Evolutionary conservation across 2,888 invertebrate genomes (phyloP), one percentile per base, ranked within the genome.

Genomic region (Gymnoscelis rufifasciata): DNA sequence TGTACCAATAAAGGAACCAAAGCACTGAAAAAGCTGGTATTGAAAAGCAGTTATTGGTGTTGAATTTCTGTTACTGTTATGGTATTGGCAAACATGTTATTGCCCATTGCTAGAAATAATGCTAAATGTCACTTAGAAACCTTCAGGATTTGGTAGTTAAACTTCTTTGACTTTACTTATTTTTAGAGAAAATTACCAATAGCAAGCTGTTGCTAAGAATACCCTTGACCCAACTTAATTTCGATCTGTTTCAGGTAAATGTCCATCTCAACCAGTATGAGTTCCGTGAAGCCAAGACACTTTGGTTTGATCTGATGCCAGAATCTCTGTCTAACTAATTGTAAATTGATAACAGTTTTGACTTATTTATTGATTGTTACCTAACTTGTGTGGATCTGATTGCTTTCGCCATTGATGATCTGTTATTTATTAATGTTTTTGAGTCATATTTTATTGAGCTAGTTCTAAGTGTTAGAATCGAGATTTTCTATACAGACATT

Each of bases 231-330:
- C n/a, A n/a, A 19, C 19, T 3, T 19, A 19, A 19, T 31, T n/a
- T 31, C 8, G 1, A 8, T 33, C 51, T 52, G 8, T 89, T 91
- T 39, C 84, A 92, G 90, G 89, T 93, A 1, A 78, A 92, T 38
- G 82, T 94, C 28, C 90, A 91, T 66, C 83, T 95, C 43, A 89
- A 90, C 46, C 90, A 92, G 54, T 86, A 93, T 44, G 92, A 93
- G 66, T 83, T 93, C 55, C 89, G 91, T 7, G 92, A 93, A 70
- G 91, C 93, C 1, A 82, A 89, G 56, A 94, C 94, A 2, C 83
- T 91, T 58, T 95, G 95, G 95, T 93, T 91, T 63, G 93, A 93
- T 62, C 79, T 94, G 37, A 77, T 90, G 68, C 92, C 92, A 3
- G 92, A 91, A 72, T 58, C 78, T 27, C 78, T 81, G 4, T 72